Evolutionary conservation across 2,797 vertebrate species (phyloP).

Genomic region (Aplochiton taeniatus): DNA sequence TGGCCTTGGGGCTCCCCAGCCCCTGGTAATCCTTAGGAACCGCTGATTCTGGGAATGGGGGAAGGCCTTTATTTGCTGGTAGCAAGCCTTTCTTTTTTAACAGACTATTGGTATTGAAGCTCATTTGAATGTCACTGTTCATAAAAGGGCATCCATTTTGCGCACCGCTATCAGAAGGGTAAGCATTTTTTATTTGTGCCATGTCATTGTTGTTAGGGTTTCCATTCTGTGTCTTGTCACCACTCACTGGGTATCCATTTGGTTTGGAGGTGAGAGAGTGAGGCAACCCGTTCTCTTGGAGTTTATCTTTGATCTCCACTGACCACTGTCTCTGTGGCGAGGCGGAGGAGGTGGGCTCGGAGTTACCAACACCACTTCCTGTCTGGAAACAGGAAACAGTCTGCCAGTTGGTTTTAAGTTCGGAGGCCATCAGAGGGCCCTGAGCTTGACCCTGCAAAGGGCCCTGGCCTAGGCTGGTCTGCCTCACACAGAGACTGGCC

Average conservation of each 20-base stretch:
- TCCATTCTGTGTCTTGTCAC: neutral
- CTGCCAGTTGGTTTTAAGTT: slow-evolving; percentile 71
- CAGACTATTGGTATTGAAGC: slow-evolving; percentile 66
- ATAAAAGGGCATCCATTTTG: slow-evolving; percentile 11
- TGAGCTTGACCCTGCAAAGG: neutral
- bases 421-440: slow-evolving; percentile 48
- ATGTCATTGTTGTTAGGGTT: slow-evolving; percentile 51
- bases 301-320: slow-evolving; percentile 70
- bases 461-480: slow-evolving; percentile 52
- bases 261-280: slow-evolving; percentile 27
- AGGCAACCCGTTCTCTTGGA: slow-evolving; percentile 65
- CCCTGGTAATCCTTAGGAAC: slow-evolving; percentile 55
- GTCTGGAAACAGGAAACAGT: slow-evolving; percentile 54
- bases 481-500: slow-evolving; percentile 80
- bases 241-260: slow-evolving; percentile 11
- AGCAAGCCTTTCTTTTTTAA: slow-evolving; percentile 53
- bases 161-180: neutral
- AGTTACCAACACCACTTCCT: slow-evolving; percentile 27
- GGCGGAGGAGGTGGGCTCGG: slow-evolving; percentile 58
- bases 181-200: neutral
- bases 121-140: slow-evolving; percentile 46
- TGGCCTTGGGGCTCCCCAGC: slow-evolving; percentile 37
- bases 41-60: neutral
- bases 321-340: slow-evolving; percentile 74
- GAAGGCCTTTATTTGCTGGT: slow-evolving; percentile 49